Base-by-base conservation (phyloP, 2,113 vertebrate species). In the Gavia stellata region DNA sequence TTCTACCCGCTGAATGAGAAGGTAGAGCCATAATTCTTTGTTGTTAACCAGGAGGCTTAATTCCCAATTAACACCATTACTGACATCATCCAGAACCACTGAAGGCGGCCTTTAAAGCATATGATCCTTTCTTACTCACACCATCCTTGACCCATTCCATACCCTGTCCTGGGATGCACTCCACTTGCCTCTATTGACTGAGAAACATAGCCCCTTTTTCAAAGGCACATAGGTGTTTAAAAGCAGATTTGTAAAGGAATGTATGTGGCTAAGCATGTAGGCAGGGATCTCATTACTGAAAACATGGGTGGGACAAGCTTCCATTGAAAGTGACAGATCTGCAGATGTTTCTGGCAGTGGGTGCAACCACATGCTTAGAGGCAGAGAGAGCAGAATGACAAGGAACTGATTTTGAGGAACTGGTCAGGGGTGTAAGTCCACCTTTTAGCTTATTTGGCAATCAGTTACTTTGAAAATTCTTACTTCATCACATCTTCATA, bases 1-100 rank as follows among this genome's bases (percentile, higher is more conserved):
- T 98, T 98, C 94, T 92, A 81, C 44, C 97, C 98, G 0, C 34
- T 97, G 82, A 96, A 97, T 72, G 97, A 98, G 61, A 86, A 97
- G 98, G 98, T 98, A 91, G 96, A 97, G 90, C 12, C 38, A 62
- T 59, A 77, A 81, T 87, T 92, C n/a, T 53, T 94, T 81, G 13
- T 47, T 86, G 38, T 21, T 92, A 84, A 58, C 42, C n/a, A 52
- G 34, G 13, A 72, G 19, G 47, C n/a, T 70, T 66, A 88, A 62
- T 84, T 92, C 25, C 44, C 67, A 62, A 18, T 70, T 88, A 86
- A 56, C 12, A 56, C 8, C 10, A 14, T 18, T 61, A 14, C 15
- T 82, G 44, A 50, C 56, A 52, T 45, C 45, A 70, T 26, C 38
- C 42, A 90, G 67, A 90, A 42, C 12, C 36, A 29, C 67, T 73